Conservation (phyloP, 1,140 invertebrate genomes). For the Drosophila simulans region DNA sequence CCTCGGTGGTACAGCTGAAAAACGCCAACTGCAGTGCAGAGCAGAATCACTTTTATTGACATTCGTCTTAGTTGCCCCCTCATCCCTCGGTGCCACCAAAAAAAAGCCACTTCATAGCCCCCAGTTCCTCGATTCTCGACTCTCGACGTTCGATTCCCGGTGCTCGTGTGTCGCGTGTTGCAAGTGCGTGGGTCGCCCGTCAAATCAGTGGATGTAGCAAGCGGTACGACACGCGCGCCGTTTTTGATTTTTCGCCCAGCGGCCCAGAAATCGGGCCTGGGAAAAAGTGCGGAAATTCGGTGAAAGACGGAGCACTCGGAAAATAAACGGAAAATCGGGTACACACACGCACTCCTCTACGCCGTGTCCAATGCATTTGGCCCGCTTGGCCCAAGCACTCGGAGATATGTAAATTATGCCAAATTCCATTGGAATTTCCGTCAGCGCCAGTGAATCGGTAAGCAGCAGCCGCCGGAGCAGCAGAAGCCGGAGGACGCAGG, state of each 20-base stretch:
- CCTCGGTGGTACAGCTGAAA: neutral
- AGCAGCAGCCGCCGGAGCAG: slow-evolving; percentile 18
- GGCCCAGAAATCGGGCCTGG: slow-evolving; percentile 67
- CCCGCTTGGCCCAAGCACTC: slow-evolving; percentile 46
- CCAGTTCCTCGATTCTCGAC: slow-evolving; percentile 6
- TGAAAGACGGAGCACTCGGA: slow-evolving; percentile 9
- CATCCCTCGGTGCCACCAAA: slow-evolving; percentile 9
- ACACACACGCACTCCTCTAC: slow-evolving; percentile 13
- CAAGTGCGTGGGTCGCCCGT: slow-evolving; percentile 37
- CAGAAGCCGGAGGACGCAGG: neutral
- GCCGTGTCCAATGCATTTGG: slow-evolving; percentile 44
- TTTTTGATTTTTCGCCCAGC: slow-evolving; percentile 52
- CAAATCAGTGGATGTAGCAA: slow-evolving; percentile 45
- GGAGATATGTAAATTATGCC: slow-evolving; percentile 76
- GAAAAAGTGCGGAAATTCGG: slow-evolving; percentile 20
- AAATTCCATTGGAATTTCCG: slow-evolving; percentile 66
- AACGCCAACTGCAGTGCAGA: slow-evolving; percentile 30
- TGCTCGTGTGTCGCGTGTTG: slow-evolving; percentile 47
- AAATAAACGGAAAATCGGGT: slow-evolving; percentile 18
- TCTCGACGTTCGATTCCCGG: slow-evolving; percentile 18
- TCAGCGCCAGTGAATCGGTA: slow-evolving; percentile 53
- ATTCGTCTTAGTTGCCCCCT: slow-evolving; percentile 41
- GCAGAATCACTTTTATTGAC: slow-evolving; percentile 48
- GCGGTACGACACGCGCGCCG: slow-evolving; percentile 42
- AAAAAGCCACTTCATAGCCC: neutral